Evolutionary conservation across 1,140 invertebrate species (phyloP).

Genomic region (Scaptomyza pallida): DNA sequence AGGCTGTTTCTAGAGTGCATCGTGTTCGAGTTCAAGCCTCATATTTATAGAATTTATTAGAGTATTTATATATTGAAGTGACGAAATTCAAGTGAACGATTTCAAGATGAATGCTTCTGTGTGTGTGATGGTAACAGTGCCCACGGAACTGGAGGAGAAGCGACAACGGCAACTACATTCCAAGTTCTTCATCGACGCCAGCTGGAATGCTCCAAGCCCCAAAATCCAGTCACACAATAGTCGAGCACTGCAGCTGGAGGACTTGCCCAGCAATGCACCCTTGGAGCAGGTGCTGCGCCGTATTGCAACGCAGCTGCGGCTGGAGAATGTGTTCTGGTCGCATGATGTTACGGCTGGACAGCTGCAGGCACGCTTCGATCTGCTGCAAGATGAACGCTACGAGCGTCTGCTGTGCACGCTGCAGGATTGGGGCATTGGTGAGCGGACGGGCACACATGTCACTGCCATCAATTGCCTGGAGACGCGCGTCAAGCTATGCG

Average conservation of each 20-base stretch:
- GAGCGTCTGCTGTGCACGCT: constrained; percentile 78
- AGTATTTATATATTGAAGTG: too few species aligned
- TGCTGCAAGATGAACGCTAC: constrained; percentile 77
- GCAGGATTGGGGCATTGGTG: constrained; percentile 81
- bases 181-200: not conserved
- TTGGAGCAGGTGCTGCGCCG: constrained; percentile 50
- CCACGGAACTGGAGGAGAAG: constrained; percentile 52
- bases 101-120: constrained; percentile 51
- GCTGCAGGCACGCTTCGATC: constrained; percentile 70
- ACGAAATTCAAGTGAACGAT: constrained; percentile 16
- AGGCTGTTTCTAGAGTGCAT: not conserved
- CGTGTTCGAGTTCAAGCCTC: not conserved
- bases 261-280: constrained; percentile 24
- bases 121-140: constrained; percentile 64
- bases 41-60: not conserved
- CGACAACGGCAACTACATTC: not conserved
- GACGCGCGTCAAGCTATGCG: constrained; percentile 30
- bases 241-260: constrained; percentile 1
- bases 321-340: constrained; percentile 65
- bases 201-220: not conserved
- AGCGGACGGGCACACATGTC: constrained; percentile 74
- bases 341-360: constrained; percentile 38
- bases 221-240: not conserved
- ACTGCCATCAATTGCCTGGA: constrained; percentile 79
- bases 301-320: constrained; percentile 43